phyloP scores from a whole-genome alignment of 1,140 invertebrate genomes.

The Sycophila sp. region DNA sequence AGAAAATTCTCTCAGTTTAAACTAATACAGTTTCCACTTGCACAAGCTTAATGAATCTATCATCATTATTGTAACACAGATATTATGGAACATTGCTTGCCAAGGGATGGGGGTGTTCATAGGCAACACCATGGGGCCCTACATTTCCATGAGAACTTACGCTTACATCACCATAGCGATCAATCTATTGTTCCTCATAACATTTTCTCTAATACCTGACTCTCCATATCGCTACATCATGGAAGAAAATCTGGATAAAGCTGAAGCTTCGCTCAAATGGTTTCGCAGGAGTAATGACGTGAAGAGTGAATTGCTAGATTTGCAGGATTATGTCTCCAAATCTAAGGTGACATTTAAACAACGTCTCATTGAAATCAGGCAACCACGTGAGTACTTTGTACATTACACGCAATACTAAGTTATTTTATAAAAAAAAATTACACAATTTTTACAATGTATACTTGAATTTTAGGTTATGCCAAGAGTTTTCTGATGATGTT shows the following conservation, averaged over 20 bases:
- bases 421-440: not conserved
- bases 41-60: no score
- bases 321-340: constrained; percentile 54
- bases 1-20: no score
- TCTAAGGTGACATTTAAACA: constrained; percentile 45
- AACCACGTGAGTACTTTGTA: constrained; percentile 8
- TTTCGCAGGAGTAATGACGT: constrained; percentile 53
- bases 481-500: constrained; percentile 49
- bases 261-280: constrained; percentile 60
- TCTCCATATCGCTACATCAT: constrained; percentile 64
- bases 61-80: no score
- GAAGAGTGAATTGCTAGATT: constrained; percentile 55
- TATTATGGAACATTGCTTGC: constrained; percentile 69
- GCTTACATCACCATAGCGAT: constrained; percentile 55
- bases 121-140: constrained; percentile 60
- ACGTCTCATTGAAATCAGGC: constrained; percentile 48
- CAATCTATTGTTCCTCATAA: constrained; percentile 62
- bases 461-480: constrained; percentile 51
- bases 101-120: constrained; percentile 59
- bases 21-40: no score
- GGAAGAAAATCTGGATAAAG: constrained; percentile 48
- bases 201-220: constrained; percentile 67
- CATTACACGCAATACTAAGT: not conserved
- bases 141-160: constrained; percentile 56
- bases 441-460: constrained; percentile 19